Evolutionary conservation across 92 coral and sea anemone species (phyloP), one percentile per base, ranked within the genome.

Genomic region (Muricea muricata): DNA sequence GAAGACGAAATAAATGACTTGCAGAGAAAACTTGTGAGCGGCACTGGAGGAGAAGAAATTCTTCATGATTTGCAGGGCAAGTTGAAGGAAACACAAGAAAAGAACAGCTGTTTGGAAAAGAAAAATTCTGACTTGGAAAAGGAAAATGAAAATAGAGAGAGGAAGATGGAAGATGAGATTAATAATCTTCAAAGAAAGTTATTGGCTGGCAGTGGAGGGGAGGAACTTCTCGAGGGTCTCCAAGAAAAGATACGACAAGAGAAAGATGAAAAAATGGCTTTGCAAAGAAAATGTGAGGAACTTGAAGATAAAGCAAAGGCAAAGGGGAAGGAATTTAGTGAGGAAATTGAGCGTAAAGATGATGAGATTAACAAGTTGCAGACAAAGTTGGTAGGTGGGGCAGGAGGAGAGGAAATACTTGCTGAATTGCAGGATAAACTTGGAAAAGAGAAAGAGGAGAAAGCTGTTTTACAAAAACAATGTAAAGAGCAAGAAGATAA

Each of bases 311-410:
- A 73, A 77, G 85, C 82, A 94, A 86, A 84, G 20, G 88, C 80
- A 45, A 94, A 92, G 58, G 75, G 90, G 23, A 88, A 87, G 63
- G 91, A 72, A 81, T 94, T 91, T 3, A 80, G 91, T 70, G 90
- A 93, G 15, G 98, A 94, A 63, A 75, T 94, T 74, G 93, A 94
- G 29, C 83, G 92, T 71, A 87, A 84, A 39, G 84, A 85, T 1
- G 91, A 90, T 24, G 78, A 80, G 13, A 73, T 87, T 25, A 79
- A 55, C 50, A 67, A 48, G 1, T 9, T 45, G 50, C 50, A 92
- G 6, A 93, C 86, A 84, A 78, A 45, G 50, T 45, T 45, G 50
- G 50, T 45, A 8, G 14, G 50, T 45, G 50, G 50, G 14, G 14
- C 50, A 45, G 50, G 50, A 68, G 98, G 93, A 42, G 97, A 89